Base-by-base conservation (phyloP, 1,140 invertebrate genomes). In the Amyelois transitella region DNA sequence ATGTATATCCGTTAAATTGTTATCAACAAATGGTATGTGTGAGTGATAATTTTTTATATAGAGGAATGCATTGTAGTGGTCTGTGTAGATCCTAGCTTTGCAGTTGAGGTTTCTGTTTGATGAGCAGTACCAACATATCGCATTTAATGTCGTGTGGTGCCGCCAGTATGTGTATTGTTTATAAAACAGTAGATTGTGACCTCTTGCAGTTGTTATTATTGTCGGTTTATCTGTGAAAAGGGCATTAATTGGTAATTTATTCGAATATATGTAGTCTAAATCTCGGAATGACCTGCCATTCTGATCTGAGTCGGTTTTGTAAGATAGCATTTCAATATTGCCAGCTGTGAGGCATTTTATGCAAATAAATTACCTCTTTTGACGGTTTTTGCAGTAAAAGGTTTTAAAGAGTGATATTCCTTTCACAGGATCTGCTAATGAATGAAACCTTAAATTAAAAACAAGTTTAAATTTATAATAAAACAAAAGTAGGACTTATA, bases 61-160 rank as follows among this genome's bases (percentile, higher is more conserved):
- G 6, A 57, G 10, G 22, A 51, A 57, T 5, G 4, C n/a, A 22
- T 57, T 45, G 7, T 14, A 10, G 24, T 51, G 43, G 10, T 57
- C 55, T 0, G 55, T 57, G n/a, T 57, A 57, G 5, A 57, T 21
- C 43, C 43, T 57, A 6, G 55, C 55, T 47, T 51, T 51, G 43
- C 55, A 57, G 7, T 32, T 3, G 4, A 14, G 43, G 0, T 19
- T 6, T 10, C 25, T 28, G n/a, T 44, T 57, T 4, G 10, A 4
- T 8, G 55, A 57, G 28, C 55, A 57, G 32, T 57, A 57, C 55
- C 55, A 57, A 18, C 55, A 57, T 4, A 57, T 57, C 24, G 32
- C 52, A 6, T 51, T 1, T 5, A 44, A 2, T 0, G 55, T 57
- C 0, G 43, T 51, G 24, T 57, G 55, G 18, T 57, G 55, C n/a